Base-by-base conservation (phyloP, 2,797 vertebrate species). In the Anguilla anguilla region DNA sequence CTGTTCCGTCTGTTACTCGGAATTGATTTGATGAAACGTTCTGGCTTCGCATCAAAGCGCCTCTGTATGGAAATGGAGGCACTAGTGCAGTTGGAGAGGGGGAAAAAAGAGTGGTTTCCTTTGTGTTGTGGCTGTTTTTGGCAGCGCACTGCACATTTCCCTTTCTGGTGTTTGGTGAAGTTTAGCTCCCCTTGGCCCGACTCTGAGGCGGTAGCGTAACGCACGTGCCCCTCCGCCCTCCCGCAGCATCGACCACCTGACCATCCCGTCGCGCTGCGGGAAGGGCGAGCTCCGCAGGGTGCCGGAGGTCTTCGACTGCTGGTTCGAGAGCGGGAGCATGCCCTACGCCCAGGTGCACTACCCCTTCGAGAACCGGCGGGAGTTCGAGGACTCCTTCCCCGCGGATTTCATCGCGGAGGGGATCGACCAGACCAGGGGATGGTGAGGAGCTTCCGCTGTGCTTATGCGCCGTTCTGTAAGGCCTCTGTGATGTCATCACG, bases 301-400 rank as follows among this genome's bases (percentile, higher is more conserved):
- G 88, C 91, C 95, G 0, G 98, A 99, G 91, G 98, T 99, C 64
- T 99, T 99, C 5, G 98, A 99, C 95, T 99, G 99, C 94, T 99
- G 98, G 98, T 99, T 99, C 1, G 98, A 99, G 95, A 99, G 98
- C 0, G 98, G 99, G 90, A 99, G 98, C 94, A 99, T 99, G 98
- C 99, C 99, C 22, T 99, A 99, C 0, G 98, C 98, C 0, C 99
- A 99, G 91, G 97, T 94, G 57, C 99, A 99, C 94, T 99, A 99
- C 91, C 99, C 98, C 0, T 99, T 99, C 35, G 95, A 99, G 92
- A 98, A 97, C 93, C 96, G 87, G 87, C 97, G 93, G 89, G 97
- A 98, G 84, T 98, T 99, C 88, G 98, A 99, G 89, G 99, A 99
- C 2, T 91, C 95, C 2, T 99, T 99, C 91, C 99, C 99, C 0